Conservation (phyloP, 2,797 vertebrate species). For the Parauchenoglanis punctatus region DNA sequence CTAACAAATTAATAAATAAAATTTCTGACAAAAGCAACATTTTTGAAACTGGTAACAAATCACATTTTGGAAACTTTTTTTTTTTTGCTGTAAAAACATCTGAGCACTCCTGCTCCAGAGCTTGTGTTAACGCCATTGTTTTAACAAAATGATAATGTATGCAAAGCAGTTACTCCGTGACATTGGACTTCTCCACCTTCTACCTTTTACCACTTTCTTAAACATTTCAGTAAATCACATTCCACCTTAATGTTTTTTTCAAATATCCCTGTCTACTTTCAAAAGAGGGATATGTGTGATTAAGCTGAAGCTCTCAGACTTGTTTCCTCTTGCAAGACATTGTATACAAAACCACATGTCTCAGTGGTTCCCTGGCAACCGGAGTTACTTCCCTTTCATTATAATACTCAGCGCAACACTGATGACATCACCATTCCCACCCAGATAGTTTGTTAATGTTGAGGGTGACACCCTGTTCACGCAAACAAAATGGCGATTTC, state of each 20-base stretch:
- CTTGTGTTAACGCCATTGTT: background rate
- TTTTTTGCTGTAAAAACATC: background rate
- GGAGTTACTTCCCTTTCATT: slow-evolving; percentile 45
- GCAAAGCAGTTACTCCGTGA: background rate
- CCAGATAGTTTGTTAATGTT: slow-evolving; percentile 5
- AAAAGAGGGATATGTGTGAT: background rate
- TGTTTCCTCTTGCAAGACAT: slow-evolving; percentile 21
- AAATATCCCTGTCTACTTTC: background rate
- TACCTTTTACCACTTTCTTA: background rate
- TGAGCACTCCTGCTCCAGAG: background rate
- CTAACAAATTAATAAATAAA: background rate
- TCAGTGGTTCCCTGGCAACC: slow-evolving; percentile 24
- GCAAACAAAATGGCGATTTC: background rate
- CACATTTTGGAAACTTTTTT: too few species aligned
- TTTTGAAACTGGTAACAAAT: background rate
- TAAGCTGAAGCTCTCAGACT: background rate
- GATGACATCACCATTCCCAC: slow-evolving; percentile 32
- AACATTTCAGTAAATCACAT: background rate
- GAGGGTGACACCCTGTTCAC: slow-evolving; percentile 1
- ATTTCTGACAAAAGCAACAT: background rate
- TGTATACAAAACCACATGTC: slow-evolving; percentile 1
- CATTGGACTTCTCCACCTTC: background rate
- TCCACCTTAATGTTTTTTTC: background rate
- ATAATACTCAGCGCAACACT: background rate
- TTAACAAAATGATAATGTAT: background rate